phyloP scores from a whole-genome alignment of 2,797 vertebrate species.

The Catostomus latipinnis region DNA sequence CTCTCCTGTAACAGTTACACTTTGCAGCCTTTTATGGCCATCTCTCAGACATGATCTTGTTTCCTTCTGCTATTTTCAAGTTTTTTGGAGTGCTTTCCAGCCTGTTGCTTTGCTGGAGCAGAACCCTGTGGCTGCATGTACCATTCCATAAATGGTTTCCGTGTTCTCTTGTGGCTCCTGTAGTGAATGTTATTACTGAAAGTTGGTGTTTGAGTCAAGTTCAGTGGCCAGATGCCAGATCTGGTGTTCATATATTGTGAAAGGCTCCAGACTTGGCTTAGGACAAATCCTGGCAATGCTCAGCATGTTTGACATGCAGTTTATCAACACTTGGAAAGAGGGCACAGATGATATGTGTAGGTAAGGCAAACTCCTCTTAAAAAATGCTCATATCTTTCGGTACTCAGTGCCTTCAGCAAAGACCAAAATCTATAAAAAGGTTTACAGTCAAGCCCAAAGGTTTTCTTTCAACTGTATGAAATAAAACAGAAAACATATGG shows the following conservation, averaged over 20 bases:
- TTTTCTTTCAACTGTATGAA: conserved; percentile 1
- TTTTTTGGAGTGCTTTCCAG: conserved; percentile 33
- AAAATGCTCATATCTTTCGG: neutral
- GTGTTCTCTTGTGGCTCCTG: conserved; percentile 40
- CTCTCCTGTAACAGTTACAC: neutral
- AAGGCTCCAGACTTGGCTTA: conserved; percentile 32
- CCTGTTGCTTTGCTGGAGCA: conserved; percentile 36
- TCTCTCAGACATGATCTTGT: conserved; percentile 36
- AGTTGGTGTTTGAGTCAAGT: conserved; percentile 47
- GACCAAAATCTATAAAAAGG: conserved; percentile 7
- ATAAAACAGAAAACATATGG: neutral
- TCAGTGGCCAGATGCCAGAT: conserved; percentile 48
- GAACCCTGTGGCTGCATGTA: conserved; percentile 31
- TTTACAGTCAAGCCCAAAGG: conserved; percentile 22
- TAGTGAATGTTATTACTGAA: conserved; percentile 47
- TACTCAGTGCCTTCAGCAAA: neutral
- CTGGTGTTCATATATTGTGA: conserved; percentile 33
- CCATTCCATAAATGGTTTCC: conserved; percentile 44
- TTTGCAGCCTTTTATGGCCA: conserved; percentile 9
- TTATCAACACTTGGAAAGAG: conserved; percentile 37
- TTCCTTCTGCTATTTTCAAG: conserved; percentile 6
- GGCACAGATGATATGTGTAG: conserved; percentile 1
- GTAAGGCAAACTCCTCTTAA: conserved; percentile 13
- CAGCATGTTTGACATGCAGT: conserved; percentile 46
- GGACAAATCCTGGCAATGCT: conserved; percentile 34